Evolutionary conservation across 2,888 invertebrate genomes (phyloP).

Genomic region (Cistogaster globosa): DNA sequence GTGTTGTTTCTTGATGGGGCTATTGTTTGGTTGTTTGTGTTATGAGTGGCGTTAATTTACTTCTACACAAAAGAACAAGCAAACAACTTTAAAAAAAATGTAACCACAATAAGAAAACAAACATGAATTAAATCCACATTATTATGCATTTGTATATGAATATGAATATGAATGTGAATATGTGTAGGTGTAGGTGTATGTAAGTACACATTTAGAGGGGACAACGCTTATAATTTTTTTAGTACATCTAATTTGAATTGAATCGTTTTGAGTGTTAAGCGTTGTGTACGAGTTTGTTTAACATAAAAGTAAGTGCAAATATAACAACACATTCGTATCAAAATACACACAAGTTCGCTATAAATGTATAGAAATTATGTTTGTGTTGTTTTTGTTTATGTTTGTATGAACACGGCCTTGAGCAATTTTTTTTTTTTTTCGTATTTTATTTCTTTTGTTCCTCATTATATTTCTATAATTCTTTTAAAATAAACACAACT

Average conservation of each 20-base stretch:
- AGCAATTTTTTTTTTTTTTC: slow-evolving; percentile 15
- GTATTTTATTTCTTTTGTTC: neutral
- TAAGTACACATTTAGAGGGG: neutral
- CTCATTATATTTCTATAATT: slow-evolving; percentile 2
- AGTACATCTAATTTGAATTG: slow-evolving; percentile 60
- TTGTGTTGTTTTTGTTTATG: slow-evolving; percentile 32
- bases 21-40: slow-evolving; percentile 24
- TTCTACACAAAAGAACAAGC: neutral
- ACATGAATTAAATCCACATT: neutral
- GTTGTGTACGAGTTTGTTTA: slow-evolving; percentile 8
- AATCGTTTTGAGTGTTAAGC: slow-evolving; percentile 36
- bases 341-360: neutral
- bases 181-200: neutral
- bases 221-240: slow-evolving; percentile 44
- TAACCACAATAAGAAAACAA: slow-evolving; percentile 37
- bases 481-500: slow-evolving; percentile 47
- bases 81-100: slow-evolving; percentile 15
- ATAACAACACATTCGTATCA: neutral
- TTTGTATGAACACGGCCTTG: slow-evolving; percentile 51
- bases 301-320: slow-evolving; percentile 7
- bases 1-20: slow-evolving; percentile 1
- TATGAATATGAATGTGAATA: too few species aligned
- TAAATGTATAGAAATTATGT: slow-evolving; percentile 33
- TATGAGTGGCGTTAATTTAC: slow-evolving; percentile 54
- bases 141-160: neutral